These are phyloP conservation scores for Latrodectus hesperus DNA, from an alignment of 2,888 invertebrate genomes.

Conservation along the genomic window DNA sequence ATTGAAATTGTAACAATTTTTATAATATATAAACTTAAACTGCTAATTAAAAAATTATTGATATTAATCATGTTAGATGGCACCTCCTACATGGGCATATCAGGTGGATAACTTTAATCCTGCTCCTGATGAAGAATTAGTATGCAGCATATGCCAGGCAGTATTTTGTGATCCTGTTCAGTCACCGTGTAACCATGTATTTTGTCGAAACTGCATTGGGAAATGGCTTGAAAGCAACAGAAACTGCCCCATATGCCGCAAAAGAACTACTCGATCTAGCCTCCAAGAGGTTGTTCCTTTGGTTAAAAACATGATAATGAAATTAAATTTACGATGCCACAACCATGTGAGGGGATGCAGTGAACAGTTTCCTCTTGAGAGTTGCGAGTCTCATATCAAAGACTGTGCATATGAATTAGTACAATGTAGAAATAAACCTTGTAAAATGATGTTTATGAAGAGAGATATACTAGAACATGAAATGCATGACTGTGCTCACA, in stretches of 20 bases:
- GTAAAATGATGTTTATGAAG: slow-evolving; percentile 17
- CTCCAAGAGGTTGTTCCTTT: slow-evolving; percentile 51
- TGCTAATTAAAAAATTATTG: not conserved
- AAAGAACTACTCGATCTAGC: slow-evolving; percentile 11
- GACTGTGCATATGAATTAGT: slow-evolving; percentile 36
- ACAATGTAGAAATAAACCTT: slow-evolving; percentile 41
- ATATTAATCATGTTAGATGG: slow-evolving; percentile 34
- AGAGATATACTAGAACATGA: slow-evolving; percentile 50
- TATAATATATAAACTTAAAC: too few species aligned
- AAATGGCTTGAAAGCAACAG: slow-evolving; percentile 49
- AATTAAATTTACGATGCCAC: slow-evolving; percentile 38
- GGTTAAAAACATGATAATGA: slow-evolving; percentile 59
- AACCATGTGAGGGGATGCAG: slow-evolving; percentile 36
- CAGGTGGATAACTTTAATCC: slow-evolving; percentile 58
- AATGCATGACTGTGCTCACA: slow-evolving; percentile 22
- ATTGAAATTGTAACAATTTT: too few species aligned
- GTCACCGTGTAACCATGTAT: slow-evolving; percentile 65
- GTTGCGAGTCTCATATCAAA: slow-evolving; percentile 43
- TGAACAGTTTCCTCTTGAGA: slow-evolving; percentile 45
- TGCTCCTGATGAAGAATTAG: slow-evolving; percentile 63
- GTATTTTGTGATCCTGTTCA: slow-evolving; percentile 65
- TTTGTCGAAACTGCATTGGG: slow-evolving; percentile 52
- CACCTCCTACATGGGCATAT: slow-evolving; percentile 59
- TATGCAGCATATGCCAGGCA: slow-evolving; percentile 59
- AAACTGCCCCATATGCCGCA: slow-evolving; percentile 66